A percentile compares a stretch with the other conserved stretches of the same genome.
Conservation (phyloP, 2,113 vertebrate species). For the Syrrhaptes paradoxus region DNA sequence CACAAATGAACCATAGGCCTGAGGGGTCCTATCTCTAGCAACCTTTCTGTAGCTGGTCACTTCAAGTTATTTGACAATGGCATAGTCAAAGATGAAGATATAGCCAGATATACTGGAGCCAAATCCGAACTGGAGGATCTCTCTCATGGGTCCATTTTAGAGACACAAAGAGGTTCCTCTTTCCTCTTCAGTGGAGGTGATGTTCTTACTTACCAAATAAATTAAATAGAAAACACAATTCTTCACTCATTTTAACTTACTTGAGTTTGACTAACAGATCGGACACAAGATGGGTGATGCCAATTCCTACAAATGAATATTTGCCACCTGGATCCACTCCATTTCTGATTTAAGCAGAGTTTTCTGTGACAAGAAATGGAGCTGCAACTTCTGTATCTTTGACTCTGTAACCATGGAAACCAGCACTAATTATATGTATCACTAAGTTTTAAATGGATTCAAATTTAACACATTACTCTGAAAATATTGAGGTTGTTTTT, state of each 20-base stretch:
- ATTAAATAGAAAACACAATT: background rate
- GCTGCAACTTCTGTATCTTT: slow-evolving; percentile 39
- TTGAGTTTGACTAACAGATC: slow-evolving; percentile 30
- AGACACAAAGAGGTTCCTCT: background rate
- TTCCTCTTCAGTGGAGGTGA: background rate
- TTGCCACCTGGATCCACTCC: slow-evolving; percentile 48
- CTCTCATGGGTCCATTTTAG: background rate
- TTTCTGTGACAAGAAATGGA: slow-evolving; percentile 13
- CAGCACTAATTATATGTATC: slow-evolving; percentile 55
- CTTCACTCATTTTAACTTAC: background rate
- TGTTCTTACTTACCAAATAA: background rate
- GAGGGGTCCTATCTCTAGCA: background rate
- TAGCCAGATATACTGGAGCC: background rate
- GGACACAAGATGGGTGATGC: slow-evolving; percentile 3
- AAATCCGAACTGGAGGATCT: background rate
- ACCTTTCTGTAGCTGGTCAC: background rate
- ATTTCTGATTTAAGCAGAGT: slow-evolving; percentile 49
- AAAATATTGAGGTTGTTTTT: slow-evolving; percentile 50
- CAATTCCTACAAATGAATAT: slow-evolving; percentile 14
- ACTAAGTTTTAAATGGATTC: slow-evolving; percentile 60
- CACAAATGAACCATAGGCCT: background rate
- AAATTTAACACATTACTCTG: slow-evolving; percentile 47
- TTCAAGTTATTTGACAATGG: background rate
- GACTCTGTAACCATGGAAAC: slow-evolving; percentile 46
- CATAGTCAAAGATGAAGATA: background rate